Base-by-base conservation (phyloP, 1,140 invertebrate genomes). In the Cylas formicarius region DNA sequence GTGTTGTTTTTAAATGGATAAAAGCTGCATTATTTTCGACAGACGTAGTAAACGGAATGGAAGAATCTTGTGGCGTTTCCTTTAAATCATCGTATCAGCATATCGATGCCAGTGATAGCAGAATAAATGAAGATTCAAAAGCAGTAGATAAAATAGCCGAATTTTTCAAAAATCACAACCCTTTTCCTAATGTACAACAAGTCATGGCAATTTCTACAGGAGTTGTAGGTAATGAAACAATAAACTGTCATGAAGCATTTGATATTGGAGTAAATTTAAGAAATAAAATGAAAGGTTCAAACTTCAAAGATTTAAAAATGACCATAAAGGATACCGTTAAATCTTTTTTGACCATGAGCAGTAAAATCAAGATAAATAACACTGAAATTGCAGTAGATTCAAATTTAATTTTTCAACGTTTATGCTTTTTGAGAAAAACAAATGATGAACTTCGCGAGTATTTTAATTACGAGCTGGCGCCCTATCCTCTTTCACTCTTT, bases 181-280 rank as follows among this genome's bases (percentile, higher is more conserved):
- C 54, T 26, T 61, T 66, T 57, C 53, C 57, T 41, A n/a, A 26
- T 26, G 24, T 3, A 3, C 46, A 39, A 27, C 23, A 57, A 23
- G 36, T 66, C 4, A 41, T 62, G 26, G 63, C 61, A 19, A 47
- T 66, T 35, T 45, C 37, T 40, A 49, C 50, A 28, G 62, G 61
- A 33, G 37, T 68, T 8, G 53, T 66, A 44, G 65, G 59, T 37
- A 47, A 58, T 34, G 41, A 55, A 34, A 53, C 53, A 51, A 64
- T 69, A 38, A 64, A 67, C 56, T 69, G 62, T 53, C 34, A 68
- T 41, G 45, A 47, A 53, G 63, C 66, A 27, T 39, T 50, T 51
- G 62, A 66, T 60, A 42, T 63, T 43, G 65, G 66, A 24, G 16
- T 55, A 34, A 31, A 29, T 16, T 51, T 44, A 19, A 59, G 60